These are phyloP conservation scores for Chloroceryle amazona DNA, from an alignment of 2,797 vertebrate species.

Conservation along the genomic window DNA sequence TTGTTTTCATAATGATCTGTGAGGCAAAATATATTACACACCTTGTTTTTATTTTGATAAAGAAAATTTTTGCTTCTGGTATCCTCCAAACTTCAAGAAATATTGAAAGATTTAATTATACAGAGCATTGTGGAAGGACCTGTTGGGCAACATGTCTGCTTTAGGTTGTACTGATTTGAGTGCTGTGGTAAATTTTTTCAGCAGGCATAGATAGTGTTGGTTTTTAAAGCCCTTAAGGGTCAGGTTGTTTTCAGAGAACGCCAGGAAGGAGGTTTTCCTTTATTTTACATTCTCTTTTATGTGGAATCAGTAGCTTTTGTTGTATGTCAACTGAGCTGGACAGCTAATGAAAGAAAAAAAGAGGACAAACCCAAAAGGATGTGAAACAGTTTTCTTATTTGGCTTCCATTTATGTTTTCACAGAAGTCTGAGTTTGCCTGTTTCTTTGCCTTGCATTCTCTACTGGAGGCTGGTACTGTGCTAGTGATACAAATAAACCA, in stretches of 20 bases:
- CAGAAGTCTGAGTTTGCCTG: neutral
- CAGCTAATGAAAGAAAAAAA: neutral
- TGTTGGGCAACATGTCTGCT: neutral
- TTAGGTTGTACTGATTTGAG: neutral
- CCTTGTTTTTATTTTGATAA: neutral
- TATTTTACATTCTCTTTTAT: neutral
- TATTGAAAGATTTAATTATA: neutral
- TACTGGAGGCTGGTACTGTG: neutral
- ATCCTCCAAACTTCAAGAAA: neutral
- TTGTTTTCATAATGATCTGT: neutral
- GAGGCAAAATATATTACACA: neutral
- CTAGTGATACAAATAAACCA: neutral
- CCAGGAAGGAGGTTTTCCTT: neutral
- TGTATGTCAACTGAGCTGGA: neutral
- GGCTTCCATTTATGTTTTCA: neutral
- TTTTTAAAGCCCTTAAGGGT: neutral
- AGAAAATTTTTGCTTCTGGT: neutral
- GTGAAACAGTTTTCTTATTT: neutral
- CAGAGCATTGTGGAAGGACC: neutral
- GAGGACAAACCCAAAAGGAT: accelerated
- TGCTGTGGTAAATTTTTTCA: neutral
- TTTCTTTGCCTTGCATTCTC: neutral
- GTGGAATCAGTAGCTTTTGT: neutral
- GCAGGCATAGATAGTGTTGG: neutral
- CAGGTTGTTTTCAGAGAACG: neutral